Evolutionary conservation across 2,888 invertebrate species (phyloP), one percentile per base, ranked within the genome.

Genomic region (Sminthurides aquaticus): DNA sequence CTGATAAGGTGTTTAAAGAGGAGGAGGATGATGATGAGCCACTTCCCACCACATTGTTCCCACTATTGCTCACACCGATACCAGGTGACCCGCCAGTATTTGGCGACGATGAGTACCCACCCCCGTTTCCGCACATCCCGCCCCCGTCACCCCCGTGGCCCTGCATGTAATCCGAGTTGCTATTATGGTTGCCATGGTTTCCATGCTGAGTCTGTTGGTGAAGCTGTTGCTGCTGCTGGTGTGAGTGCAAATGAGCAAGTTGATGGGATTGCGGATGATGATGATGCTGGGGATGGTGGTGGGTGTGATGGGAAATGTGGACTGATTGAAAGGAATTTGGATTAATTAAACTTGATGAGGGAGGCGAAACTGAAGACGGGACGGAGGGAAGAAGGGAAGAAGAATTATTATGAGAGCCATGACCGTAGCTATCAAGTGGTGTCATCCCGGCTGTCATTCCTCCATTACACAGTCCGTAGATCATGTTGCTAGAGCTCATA

Each of bases 261-360:
- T n/a, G n/a, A n/a, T n/a, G n/a, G 60, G 49, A 52, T 58, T 55
- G 11, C 55, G 24, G 78, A 78, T 76, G 67, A 65, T 80, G 80
- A 77, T 72, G 77, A 25, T 60, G 68, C 43, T 62, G 55, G 34
- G 49, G 62, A 8, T 27, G 62, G 5, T 67, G 65, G 56, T 65
- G 66, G 52, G 62, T 61, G 20, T 67, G 66, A 43, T 66, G 67
- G 8, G 67, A 63, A 59, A 64, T 66, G 56, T 64, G 64, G 25
- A 62, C 49, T 25, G 62, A 49, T 48, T 57, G 57, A 18, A 57
- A 43, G n/a, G 64, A 49, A 25, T 58, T 64, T 49, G 64, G 64
- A 59, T 49, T 58, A 49, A 59, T 58, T 18, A 60, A 62, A 62
- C 64, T 25, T 60, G 64, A 34, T 28, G 68, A 63, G 57, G 63